phyloP scores from a whole-genome alignment of 2,888 invertebrate genomes.

The Nebria brevicollis region DNA sequence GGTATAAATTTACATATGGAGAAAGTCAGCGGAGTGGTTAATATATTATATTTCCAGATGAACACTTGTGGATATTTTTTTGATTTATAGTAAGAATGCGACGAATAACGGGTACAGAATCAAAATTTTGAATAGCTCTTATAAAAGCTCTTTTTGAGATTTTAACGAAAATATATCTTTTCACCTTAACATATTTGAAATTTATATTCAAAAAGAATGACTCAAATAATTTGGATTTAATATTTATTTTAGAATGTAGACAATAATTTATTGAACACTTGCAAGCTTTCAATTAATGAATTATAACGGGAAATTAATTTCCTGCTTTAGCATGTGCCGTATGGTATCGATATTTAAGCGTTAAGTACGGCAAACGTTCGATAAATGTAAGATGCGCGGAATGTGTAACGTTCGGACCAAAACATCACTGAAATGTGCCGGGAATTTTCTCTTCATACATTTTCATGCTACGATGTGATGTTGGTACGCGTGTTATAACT shows the following conservation, averaged over 20 bases:
- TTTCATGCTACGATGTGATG: neutral
- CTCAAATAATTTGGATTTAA: no score
- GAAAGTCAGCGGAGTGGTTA: neutral
- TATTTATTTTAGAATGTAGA: neutral
- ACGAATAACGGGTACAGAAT: neutral
- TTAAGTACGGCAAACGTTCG: neutral
- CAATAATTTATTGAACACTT: neutral
- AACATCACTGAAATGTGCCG: neutral
- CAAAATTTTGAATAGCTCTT: neutral
- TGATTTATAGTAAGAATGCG: neutral
- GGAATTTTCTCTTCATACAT: neutral
- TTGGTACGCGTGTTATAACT: neutral
- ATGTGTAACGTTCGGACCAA: neutral
- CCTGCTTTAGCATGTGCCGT: neutral
- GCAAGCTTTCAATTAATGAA: neutral
- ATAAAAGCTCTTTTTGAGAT: no score
- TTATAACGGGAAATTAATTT: neutral
- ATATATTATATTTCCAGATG: neutral
- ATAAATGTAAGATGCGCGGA: neutral
- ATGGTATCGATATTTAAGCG: neutral
- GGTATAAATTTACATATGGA: neutral
- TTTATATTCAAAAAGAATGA: neutral
- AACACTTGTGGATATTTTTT: neutral
- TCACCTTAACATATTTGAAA: no score
- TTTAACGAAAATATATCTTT: no score